Conservation (phyloP, 2,888 invertebrate genomes). For the Stenichneumon culpator region DNA sequence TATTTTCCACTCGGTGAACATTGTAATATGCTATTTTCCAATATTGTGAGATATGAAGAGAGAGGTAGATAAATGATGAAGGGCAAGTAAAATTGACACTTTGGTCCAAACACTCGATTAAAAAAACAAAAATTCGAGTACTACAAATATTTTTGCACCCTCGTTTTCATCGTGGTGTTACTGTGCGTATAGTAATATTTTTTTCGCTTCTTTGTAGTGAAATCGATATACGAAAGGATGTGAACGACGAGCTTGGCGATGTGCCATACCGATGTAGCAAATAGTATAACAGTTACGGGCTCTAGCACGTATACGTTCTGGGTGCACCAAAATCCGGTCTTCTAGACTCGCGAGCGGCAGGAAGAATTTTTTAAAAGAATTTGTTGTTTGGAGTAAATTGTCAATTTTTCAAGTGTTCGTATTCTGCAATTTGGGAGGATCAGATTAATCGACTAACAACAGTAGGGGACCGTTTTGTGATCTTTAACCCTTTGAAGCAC, state of each 20-base stretch:
- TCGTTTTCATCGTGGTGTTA: not conserved
- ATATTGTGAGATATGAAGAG: slow-evolving; percentile 65
- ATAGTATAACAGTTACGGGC: not conserved
- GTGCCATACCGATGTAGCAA: not conserved
- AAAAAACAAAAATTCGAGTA: not conserved
- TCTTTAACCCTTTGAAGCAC: slow-evolving; percentile 1
- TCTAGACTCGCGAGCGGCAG: not conserved
- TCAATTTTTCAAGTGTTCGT: slow-evolving; percentile 4
- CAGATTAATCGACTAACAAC: not conserved
- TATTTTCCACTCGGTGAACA: slow-evolving; percentile 82
- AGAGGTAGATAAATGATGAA: slow-evolving; percentile 28
- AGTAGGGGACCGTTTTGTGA: not conserved
- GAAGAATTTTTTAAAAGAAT: not conserved
- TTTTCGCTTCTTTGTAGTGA: not conserved
- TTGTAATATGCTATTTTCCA: slow-evolving; percentile 82
- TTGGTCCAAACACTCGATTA: slow-evolving; percentile 8
- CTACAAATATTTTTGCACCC: not conserved
- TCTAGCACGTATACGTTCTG: not conserved
- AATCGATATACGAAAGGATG: not conserved
- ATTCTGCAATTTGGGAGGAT: not conserved
- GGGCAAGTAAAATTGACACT: slow-evolving; percentile 6
- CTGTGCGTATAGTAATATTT: not conserved
- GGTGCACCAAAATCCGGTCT: not conserved
- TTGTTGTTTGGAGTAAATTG: slow-evolving; percentile 7
- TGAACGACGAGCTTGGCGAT: not conserved